Percentiles rank a stretch among this genome's conserved stretches.
phyloP scores from a whole-genome alignment of 2,113 vertebrate species.

The Gallinago undulata region DNA sequence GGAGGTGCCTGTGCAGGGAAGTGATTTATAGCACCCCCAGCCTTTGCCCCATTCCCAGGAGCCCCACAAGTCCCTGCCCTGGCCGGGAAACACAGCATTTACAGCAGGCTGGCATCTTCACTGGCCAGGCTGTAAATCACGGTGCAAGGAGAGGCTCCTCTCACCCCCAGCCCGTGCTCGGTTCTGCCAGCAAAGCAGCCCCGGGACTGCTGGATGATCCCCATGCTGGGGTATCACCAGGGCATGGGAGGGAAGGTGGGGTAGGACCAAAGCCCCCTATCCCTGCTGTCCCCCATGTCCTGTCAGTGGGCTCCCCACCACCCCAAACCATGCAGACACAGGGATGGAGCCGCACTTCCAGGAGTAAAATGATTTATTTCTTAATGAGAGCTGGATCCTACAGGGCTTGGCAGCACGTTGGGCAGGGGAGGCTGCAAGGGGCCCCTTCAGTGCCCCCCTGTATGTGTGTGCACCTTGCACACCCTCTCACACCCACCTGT shows the following conservation, averaged over 20 bases:
- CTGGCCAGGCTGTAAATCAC: not conserved
- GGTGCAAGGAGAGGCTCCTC: not conserved
- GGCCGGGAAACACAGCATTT: fast-evolving
- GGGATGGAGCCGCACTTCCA: not conserved
- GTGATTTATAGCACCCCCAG: not conserved
- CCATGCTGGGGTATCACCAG: not conserved
- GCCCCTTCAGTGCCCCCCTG: fast-evolving
- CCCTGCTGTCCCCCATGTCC: not conserved
- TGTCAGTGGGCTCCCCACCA: fast-evolving
- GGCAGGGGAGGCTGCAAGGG: not conserved
- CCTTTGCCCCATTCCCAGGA: not conserved
- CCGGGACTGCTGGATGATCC: not conserved
- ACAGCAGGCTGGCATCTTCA: not conserved
- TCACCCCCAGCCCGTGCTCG: not conserved
- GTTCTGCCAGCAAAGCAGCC: fast-evolving
- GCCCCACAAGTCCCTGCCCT: not conserved
- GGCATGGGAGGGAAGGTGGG: not conserved
- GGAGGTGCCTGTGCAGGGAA: not conserved
- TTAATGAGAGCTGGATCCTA: not conserved
- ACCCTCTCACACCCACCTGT: fast-evolving
- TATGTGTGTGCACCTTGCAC: fast-evolving
- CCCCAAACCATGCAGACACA: not conserved
- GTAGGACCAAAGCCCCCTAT: not conserved
- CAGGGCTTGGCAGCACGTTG: not conserved
- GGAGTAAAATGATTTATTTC: constrained; percentile 29